phyloP scores from a whole-genome alignment of 2,888 invertebrate genomes.

The Diarsia rubi region DNA sequence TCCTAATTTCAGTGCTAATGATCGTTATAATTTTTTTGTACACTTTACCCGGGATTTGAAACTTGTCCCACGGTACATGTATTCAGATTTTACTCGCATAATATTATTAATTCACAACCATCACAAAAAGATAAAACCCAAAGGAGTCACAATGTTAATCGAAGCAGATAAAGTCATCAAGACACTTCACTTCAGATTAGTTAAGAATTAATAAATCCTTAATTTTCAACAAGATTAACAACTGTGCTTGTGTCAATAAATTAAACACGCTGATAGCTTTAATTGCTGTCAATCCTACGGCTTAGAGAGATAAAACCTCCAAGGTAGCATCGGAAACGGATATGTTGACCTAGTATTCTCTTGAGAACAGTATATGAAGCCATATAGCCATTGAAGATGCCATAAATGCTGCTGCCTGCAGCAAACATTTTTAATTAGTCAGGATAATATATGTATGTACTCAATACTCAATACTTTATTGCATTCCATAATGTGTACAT shows the following conservation, averaged over 20 bases:
- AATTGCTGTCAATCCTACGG: slow-evolving; percentile 31
- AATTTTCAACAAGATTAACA: slow-evolving; percentile 29
- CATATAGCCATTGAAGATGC: slow-evolving; percentile 10
- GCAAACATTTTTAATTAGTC: slow-evolving; percentile 3
- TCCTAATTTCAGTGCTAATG: too few species aligned
- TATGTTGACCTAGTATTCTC: slow-evolving; percentile 56
- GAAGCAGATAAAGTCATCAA: slow-evolving; percentile 33
- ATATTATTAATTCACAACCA: not conserved
- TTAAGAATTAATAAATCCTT: slow-evolving; percentile 29
- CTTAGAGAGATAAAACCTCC: slow-evolving; percentile 29
- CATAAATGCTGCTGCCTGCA: slow-evolving; percentile 22
- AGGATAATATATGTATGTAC: not conserved
- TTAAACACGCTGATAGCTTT: slow-evolving; percentile 21
- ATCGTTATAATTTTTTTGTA: not conserved
- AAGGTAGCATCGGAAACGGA: slow-evolving; percentile 39
- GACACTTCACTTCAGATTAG: slow-evolving; percentile 29
- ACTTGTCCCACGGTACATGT: not conserved
- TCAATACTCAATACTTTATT: too few species aligned
- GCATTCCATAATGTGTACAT: too few species aligned
- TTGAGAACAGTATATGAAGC: slow-evolving; percentile 28
- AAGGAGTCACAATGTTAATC: slow-evolving; percentile 13
- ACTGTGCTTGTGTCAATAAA: slow-evolving; percentile 22
- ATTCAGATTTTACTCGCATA: not conserved
- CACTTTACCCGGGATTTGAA: not conserved
- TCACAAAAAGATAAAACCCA: slow-evolving; percentile 5